Evolutionary conservation across 2,888 invertebrate species (phyloP).

Genomic region (Leptinotarsa peninsularis): DNA sequence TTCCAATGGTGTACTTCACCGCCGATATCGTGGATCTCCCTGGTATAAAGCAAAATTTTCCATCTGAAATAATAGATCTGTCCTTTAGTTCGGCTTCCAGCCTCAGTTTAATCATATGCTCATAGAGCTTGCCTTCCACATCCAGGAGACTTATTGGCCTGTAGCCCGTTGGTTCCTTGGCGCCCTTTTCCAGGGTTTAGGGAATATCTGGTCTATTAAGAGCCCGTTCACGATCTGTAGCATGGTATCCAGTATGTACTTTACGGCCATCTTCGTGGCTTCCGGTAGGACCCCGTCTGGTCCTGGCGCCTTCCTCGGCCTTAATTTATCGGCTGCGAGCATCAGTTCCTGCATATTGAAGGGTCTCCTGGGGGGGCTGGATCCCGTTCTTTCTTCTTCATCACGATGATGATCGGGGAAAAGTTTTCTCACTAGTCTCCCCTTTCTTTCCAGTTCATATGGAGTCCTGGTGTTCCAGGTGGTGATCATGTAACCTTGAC

Average conservation of each 20-base stretch:
- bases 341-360: background rate
- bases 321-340: background rate
- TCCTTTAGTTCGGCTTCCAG: conserved; percentile 26
- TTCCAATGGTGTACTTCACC: background rate
- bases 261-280: background rate
- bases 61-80: conserved; percentile 12
- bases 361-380: background rate
- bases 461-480: conserved; percentile 12
- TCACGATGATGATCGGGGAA: conserved; percentile 11
- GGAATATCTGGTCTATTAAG: background rate
- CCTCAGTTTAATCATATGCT: conserved; percentile 25
- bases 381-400: background rate
- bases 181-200: conserved; percentile 5
- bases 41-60: conserved; percentile 33
- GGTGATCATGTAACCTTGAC: conserved; percentile 19
- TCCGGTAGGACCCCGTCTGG: background rate
- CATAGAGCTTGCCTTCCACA: conserved; percentile 28
- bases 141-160: conserved; percentile 31
- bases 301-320: background rate
- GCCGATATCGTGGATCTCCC: conserved; percentile 25
- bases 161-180: background rate
- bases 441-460: background rate
- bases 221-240: background rate
- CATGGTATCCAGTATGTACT: background rate
- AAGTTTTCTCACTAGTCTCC: conserved; percentile 1